Evolutionary conservation across 2,113 vertebrate species (phyloP), one percentile per base, ranked within the genome.

Genomic region (Parus major): DNA sequence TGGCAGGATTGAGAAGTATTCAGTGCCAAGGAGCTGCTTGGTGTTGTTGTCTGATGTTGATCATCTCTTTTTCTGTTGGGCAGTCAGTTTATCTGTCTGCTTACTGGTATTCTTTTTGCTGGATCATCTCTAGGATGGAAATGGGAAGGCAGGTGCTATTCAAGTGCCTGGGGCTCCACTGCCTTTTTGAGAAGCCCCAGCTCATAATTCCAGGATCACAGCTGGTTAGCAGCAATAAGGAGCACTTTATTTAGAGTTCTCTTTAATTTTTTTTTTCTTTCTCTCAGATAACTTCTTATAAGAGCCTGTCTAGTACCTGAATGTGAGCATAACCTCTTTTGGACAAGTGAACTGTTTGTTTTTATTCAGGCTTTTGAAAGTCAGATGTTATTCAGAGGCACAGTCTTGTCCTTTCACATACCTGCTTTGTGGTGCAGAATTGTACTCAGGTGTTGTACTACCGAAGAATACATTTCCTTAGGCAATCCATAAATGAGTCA

Each of bases 401-500:
- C 39, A 55, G 19, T 60, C 77, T 69, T 65, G 36, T 92, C 39
- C 61, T 93, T 93, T 92, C 31, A 33, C 28, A 15, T 20, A 75
- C 52, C 55, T 92, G 68, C 56, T 79, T 75, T 85, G 41, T 53
- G 90, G 73, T 77, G 53, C 39, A 61, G 80, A 83, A 63, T 70
- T 81, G 64, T 92, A 60, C 25, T 41, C 83, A n/a, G 46, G 92
- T 79, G 61, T 91, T 46, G 21, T 31, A 20, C 73, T 86, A 6
- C 70, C 5, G 3, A 94, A 73, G 82, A 95, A 84, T 93, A 91
- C 2, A 2, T 90, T 93, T 94, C 97, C 93, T 22, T 56, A 89
- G 97, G 97, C 97, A 71, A 36, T 36, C 70, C 42, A 22, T 92
- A 66, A 77, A 63, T 82, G 79, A 90, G 56, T 92, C 78, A 46